Base-by-base conservation (phyloP, 2,113 vertebrate species). In the Capra hircus region DNA sequence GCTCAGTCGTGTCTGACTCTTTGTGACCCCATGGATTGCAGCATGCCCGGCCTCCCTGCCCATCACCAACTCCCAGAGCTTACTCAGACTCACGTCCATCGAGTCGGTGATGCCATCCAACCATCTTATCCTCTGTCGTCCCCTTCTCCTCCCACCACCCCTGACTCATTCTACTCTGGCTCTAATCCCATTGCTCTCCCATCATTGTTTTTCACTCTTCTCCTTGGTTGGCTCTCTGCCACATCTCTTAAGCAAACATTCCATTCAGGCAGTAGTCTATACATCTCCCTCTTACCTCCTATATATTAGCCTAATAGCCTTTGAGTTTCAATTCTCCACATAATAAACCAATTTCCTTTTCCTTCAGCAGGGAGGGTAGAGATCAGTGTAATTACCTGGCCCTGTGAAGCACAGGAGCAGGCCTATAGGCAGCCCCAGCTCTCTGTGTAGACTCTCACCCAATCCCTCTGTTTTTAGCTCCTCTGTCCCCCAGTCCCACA, bases 241-340 rank as follows among this genome's bases (percentile, higher is more conserved):
- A 12, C 4, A 43, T 7, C 2, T 6, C 16, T 82, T 94, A 53
- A 71, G 52, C 74, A 82, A 82, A 53, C 11, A n/a, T 52, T 12
- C 27, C 78, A 53, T 27, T 53, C 57, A 50, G 36, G 5, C 10
- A 25, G 74, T n/a, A 33, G 27, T 45, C 45, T 85, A 40, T 14
- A 40, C 6, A 19, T 17, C 77, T 83, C 52, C 53, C 53, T 82
- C 15, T 90, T 55, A 40, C 48, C 13, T 52, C 78, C 48, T 81
- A 7, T 52, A n/a, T 33, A 21, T 6, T 81, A 52, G 78, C 48
- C 28, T 12, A 82, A 21, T 59, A 74, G 21, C 1, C 78, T 89
- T 92, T 81, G 14, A 43, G 48, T 74, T 81, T 94, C 25, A 48
- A 1, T 71, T 97, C 48, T 50, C 30, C 64, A 85, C 10, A 88